Percentiles rank a stretch among this genome's conserved stretches.
Conservation (phyloP, 2,113 vertebrate species). For the Neogobius melanostomus region DNA sequence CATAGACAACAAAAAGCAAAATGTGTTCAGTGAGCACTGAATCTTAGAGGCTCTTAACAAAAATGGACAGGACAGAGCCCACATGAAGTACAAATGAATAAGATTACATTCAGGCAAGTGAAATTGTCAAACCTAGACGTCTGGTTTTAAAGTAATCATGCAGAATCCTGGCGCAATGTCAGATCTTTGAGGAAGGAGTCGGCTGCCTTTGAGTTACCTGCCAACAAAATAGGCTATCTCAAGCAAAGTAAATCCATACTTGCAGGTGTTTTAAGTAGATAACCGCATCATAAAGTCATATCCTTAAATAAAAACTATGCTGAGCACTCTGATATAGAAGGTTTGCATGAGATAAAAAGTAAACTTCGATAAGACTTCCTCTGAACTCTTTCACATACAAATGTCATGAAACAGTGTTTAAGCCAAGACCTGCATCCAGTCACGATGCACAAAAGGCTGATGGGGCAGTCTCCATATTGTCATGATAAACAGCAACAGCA, state of each 20-base stretch:
- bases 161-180: constrained; percentile 46
- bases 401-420: constrained; percentile 4
- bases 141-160: constrained; percentile 55
- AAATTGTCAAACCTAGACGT: constrained; percentile 43
- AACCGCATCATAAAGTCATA: constrained; percentile 64
- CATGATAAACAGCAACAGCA: constrained; percentile 48
- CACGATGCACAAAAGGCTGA: constrained; percentile 27
- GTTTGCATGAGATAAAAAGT: constrained; percentile 56
- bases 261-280: constrained; percentile 68
- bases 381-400: constrained; percentile 28
- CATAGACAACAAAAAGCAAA: not conserved
- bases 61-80: constrained; percentile 17
- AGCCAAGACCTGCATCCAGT: constrained; percentile 34
- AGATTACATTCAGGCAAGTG: constrained; percentile 30
- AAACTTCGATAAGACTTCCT: constrained; percentile 16
- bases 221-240: constrained; percentile 56
- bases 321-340: constrained; percentile 58
- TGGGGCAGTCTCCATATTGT: constrained; percentile 13
- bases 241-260: constrained; percentile 54
- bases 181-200: constrained; percentile 17
- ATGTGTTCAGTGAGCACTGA: not conserved
- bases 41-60: constrained; percentile 3
- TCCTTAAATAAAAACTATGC: constrained; percentile 64
- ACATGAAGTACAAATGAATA: constrained; percentile 10
- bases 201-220: constrained; percentile 52